Evolutionary conservation across 2,797 vertebrate species (phyloP).

Genomic region (Siniperca obscura): DNA sequence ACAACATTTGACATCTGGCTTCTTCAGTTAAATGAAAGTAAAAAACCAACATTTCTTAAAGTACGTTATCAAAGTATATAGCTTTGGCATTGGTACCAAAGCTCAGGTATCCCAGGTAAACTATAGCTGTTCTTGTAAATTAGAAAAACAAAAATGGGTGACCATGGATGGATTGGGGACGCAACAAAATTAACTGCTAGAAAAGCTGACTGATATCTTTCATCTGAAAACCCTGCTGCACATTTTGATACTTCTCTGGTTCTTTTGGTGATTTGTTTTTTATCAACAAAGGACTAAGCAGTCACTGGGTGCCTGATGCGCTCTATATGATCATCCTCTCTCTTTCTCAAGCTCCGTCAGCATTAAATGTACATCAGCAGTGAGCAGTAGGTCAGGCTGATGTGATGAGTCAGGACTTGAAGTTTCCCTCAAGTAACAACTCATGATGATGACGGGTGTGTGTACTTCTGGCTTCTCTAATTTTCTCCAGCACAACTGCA

Average conservation of each 20-base stretch:
- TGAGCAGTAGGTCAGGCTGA: slow-evolving; percentile 19
- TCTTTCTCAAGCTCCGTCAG: not conserved
- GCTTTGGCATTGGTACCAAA: not conserved
- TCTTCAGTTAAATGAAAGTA: not conserved
- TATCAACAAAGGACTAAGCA: slow-evolving; percentile 1
- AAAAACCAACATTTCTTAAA: too few species aligned
- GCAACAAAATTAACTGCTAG: not conserved
- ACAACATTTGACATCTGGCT: too few species aligned
- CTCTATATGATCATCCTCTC: not conserved
- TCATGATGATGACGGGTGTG: not conserved
- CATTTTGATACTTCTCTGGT: not conserved
- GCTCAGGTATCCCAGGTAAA: not conserved
- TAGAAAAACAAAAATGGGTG: not conserved
- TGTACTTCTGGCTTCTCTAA: not conserved
- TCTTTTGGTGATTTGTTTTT: slow-evolving; percentile 14
- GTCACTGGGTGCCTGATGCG: not conserved
- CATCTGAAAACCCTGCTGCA: not conserved
- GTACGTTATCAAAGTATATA: not conserved
- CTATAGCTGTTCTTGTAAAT: not conserved
- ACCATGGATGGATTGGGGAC: too few species aligned
- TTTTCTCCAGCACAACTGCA: not conserved
- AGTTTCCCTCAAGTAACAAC: not conserved
- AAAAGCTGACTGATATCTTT: not conserved
- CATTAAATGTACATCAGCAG: slow-evolving; percentile 33
- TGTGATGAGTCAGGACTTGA: slow-evolving; percentile 36